These are phyloP conservation scores for Epinephelus fuscoguttatus DNA, from an alignment of 2,113 vertebrate species.

Conservation along the genomic window DNA sequence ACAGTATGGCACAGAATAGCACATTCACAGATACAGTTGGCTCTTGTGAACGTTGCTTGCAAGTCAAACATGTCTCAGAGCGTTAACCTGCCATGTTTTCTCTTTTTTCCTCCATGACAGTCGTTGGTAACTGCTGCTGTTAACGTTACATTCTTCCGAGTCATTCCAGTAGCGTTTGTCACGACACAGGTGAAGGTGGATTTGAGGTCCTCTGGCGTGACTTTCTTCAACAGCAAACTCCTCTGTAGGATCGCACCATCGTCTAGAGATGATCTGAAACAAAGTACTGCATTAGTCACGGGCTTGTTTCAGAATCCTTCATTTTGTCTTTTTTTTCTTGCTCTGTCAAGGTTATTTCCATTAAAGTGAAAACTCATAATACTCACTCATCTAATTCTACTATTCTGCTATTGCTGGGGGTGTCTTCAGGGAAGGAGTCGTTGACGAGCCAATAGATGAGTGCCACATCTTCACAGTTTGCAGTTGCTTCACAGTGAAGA, in stretches of 20 bases:
- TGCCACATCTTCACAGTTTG: slow-evolving; percentile 48
- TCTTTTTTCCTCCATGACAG: not conserved
- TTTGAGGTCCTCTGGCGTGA: slow-evolving; percentile 58
- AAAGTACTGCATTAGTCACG: not conserved
- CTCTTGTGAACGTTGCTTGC: not conserved
- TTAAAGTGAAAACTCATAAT: not conserved
- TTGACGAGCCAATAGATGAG: slow-evolving; percentile 89
- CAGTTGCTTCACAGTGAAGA: slow-evolving; percentile 68
- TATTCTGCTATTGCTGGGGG: slow-evolving; percentile 58
- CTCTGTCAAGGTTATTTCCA: not conserved
- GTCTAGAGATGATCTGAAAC: slow-evolving; percentile 53
- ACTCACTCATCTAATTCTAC: slow-evolving; percentile 80
- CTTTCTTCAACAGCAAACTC: slow-evolving; percentile 66
- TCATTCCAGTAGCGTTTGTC: slow-evolving; percentile 53
- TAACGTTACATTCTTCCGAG: slow-evolving; percentile 39
- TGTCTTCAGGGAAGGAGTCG: slow-evolving; percentile 82
- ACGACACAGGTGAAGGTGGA: slow-evolving; percentile 80
- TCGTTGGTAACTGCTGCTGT: not conserved
- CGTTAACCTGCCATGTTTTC: not conserved
- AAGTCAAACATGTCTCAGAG: not conserved
- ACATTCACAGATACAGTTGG: not conserved
- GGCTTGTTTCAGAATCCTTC: not conserved
- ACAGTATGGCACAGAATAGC: not conserved
- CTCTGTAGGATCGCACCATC: slow-evolving; percentile 60
- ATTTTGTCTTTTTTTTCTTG: not conserved